Evolutionary conservation across 1,140 invertebrate species (phyloP), one percentile per base, ranked within the genome.

Genomic region (Drosophila pseudoananassae): DNA sequence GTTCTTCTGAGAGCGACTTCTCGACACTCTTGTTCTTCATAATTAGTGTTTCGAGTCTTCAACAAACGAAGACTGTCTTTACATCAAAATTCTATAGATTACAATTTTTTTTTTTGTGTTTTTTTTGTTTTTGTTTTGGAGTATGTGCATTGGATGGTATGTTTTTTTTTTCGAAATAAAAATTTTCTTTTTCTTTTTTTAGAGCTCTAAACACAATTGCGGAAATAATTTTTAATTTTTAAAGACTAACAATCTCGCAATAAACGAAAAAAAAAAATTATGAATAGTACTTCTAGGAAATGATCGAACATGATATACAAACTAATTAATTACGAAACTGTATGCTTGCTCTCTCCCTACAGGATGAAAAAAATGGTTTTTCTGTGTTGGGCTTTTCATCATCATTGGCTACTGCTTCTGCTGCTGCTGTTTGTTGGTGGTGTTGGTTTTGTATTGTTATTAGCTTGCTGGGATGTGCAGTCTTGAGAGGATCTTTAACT

Each of bases 161-260:
- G 53, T 45, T 54, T 17, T 45, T 17, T 15, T 47, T 69, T 55
- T 45, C 20, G 31, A 55, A 69, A 66, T 55, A 46, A 36, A 36
- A 47, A 46, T 55, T 36, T 69, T 56, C 51, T 40, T 49, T 69
- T 56, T 60, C 33, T 49, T 0, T 7, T 45, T 45, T 17, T 17
- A 36, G 10, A 12, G 10, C 33, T 36, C 33, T 46, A 74, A 74
- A 74, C 47, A 72, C 43, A 73, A 56, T 53, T 74, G 45, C 25
- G 46, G 14, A 64, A 73, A 51, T 38, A 10, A 45, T 73, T 40
- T 40, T 61, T 55, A 59, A 33, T 38, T 52, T 50, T 55, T 54
- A 73, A 69, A 65, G 61, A 73, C 80, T 84, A 84, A 84, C 77
- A 84, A 84, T 84, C 82, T 87, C 77, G 50, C 33, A 58, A 63